Percentiles rank a stretch among this genome's conserved stretches.
Conservation (phyloP, 1,140 invertebrate genomes). For the Nasonia giraulti region DNA sequence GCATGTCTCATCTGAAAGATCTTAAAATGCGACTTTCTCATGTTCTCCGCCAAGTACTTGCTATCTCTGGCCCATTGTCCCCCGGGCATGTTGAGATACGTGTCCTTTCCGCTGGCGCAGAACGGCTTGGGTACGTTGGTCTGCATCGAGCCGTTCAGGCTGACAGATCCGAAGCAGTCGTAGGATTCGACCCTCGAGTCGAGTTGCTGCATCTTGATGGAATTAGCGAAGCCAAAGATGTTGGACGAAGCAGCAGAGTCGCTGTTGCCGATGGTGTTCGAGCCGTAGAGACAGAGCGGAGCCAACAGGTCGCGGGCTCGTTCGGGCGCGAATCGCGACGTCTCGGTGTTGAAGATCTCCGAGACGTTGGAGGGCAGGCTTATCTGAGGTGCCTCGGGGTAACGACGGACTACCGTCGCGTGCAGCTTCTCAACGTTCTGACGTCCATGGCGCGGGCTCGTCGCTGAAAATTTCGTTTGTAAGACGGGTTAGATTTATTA, state of each 20-base stretch:
- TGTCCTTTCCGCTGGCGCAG: conserved; percentile 75
- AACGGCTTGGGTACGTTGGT: conserved; percentile 84
- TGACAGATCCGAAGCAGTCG: conserved; percentile 81
- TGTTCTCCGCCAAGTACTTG: conserved; percentile 81
- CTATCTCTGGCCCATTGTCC: conserved; percentile 80
- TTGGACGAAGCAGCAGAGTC: not conserved
- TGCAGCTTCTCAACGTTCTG: conserved; percentile 52
- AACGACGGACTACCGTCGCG: conserved; percentile 57
- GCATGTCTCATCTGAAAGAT: not conserved
- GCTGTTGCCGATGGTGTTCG: not conserved
- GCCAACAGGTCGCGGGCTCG: conserved; percentile 78
- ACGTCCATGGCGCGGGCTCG: not conserved
- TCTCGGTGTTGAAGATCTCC: conserved; percentile 71
- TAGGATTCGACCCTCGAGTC: conserved; percentile 80
- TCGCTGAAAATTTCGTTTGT: not conserved
- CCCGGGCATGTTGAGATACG: conserved; percentile 83
- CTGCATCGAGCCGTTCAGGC: conserved; percentile 82
- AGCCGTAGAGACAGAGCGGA: conserved; percentile 74
- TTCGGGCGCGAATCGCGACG: conserved; percentile 78
- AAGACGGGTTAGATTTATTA: not conserved
- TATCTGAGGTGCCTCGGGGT: conserved; percentile 65
- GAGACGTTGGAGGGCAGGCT: conserved; percentile 72
- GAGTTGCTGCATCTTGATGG: not conserved
- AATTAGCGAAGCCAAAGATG: not conserved
- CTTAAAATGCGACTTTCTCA: conserved; percentile 77